phyloP scores from a whole-genome alignment of 2,113 vertebrate species.

The Mungos mungo region DNA sequence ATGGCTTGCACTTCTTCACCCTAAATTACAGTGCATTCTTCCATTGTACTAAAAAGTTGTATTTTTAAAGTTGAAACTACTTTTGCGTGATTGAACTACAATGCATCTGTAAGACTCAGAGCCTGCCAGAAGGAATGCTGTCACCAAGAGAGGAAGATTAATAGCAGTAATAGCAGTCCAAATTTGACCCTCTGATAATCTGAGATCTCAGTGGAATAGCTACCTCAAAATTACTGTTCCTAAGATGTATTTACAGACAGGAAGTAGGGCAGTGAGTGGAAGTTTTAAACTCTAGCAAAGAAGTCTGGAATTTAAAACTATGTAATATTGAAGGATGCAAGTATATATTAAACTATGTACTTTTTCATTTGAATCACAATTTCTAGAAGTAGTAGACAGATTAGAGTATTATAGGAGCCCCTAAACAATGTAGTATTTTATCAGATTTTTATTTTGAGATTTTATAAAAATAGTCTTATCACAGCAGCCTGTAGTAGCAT shows the following conservation, averaged over 20 bases:
- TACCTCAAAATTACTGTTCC: conserved; percentile 29
- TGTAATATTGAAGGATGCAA: neutral
- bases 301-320: neutral
- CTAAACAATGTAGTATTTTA: conserved; percentile 56
- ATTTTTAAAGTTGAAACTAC: conserved; percentile 51
- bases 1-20: neutral
- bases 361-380: conserved; percentile 29
- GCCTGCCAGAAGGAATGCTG: conserved; percentile 2
- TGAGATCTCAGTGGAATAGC: neutral
- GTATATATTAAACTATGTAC: neutral
- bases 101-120: neutral
- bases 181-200: conserved; percentile 54
- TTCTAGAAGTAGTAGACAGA: conserved; percentile 21
- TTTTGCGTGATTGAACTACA: neutral
- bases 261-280: neutral
- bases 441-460: conserved; percentile 58
- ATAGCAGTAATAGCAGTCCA: neutral
- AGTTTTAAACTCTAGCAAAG: neutral
- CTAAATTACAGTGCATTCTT: conserved; percentile 23
- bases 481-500: conserved; percentile 61
- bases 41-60: neutral
- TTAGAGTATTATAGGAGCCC: conserved; percentile 2
- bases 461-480: conserved; percentile 56
- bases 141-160: conserved; percentile 48
- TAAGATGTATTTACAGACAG: neutral